Conservation (phyloP, 2,797 vertebrate species). For the Loris lydekkerianus region DNA sequence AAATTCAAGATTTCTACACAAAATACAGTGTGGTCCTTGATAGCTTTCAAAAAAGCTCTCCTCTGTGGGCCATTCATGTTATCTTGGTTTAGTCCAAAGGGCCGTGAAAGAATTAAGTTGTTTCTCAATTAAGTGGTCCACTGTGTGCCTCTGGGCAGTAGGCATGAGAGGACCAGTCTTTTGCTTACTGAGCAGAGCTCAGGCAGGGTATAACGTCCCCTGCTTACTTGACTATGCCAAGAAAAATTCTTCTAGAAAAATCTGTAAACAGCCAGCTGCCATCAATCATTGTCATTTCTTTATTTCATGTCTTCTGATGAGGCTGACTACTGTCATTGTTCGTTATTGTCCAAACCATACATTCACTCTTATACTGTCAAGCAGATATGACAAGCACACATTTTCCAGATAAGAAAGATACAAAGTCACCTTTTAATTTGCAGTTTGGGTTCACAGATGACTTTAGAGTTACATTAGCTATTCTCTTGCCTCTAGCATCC, state of each 20-base stretch:
- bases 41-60: conserved; percentile 39
- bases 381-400: conserved; percentile 96
- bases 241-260: conserved; percentile 90
- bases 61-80: neutral
- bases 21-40: neutral
- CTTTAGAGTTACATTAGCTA: conserved; percentile 84
- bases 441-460: conserved; percentile 87
- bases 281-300: conserved; percentile 98
- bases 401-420: conserved; percentile 93
- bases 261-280: conserved; percentile 96
- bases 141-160: neutral
- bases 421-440: conserved; percentile 96
- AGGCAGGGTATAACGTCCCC: conserved; percentile 55
- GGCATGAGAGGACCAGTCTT: conserved; percentile 33
- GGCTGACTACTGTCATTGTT: conserved; percentile 97
- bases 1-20: neutral
- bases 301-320: conserved; percentile 94
- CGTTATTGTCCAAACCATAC: conserved; percentile 96
- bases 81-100: neutral
- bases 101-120: conserved; percentile 9
- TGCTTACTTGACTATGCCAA: conserved; percentile 85
- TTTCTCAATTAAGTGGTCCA: conserved; percentile 11
- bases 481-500: conserved; percentile 88
- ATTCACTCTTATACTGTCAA: conserved; percentile 94
- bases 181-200: conserved; percentile 59